These are phyloP conservation scores for Lepas anatifera DNA, from an alignment of 2,888 invertebrate species.

Conservation along the genomic window DNA sequence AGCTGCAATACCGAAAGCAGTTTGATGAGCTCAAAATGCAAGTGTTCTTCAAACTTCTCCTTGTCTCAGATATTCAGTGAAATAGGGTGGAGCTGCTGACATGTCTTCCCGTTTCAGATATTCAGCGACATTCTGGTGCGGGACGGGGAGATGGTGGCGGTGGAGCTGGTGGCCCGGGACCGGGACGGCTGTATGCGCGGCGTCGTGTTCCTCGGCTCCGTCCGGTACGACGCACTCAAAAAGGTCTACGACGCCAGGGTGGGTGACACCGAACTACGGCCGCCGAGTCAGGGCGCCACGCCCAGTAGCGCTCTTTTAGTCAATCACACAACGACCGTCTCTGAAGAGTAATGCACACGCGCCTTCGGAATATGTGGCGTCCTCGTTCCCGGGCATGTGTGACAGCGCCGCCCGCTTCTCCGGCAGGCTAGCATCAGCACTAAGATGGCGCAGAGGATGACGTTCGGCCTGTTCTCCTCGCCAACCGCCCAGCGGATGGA, in stretches of 20 bases:
- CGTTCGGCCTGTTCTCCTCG: constrained; percentile 74
- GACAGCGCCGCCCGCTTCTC: constrained; percentile 30
- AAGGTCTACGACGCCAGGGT: constrained; percentile 56
- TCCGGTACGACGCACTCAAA: constrained; percentile 92
- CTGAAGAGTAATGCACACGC: too few relatives aligned
- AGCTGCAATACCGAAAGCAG: too few relatives aligned
- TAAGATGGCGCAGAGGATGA: constrained; percentile 91
- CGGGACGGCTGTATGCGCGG: constrained; percentile 72
- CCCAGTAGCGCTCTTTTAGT: neutral
- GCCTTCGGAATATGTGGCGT: too few relatives aligned
- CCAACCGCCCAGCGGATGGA: constrained; percentile 71
- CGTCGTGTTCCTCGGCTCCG: constrained; percentile 93
- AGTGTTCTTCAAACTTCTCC: too few relatives aligned
- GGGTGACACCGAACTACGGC: neutral
- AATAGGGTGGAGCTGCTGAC: too few relatives aligned
- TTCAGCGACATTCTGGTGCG: constrained; percentile 94
- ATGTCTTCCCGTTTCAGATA: constrained; percentile 40
- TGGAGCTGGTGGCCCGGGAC: constrained; percentile 89
- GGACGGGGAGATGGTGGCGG: constrained; percentile 98
- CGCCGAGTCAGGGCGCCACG: neutral
- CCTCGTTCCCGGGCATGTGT: too few relatives aligned
- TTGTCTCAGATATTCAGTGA: too few relatives aligned
- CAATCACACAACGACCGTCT: neutral
- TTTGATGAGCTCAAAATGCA: too few relatives aligned
- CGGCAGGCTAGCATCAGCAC: constrained; percentile 83